These are phyloP conservation scores for Anableps anableps DNA, from an alignment of 2,797 vertebrate genomes.

Conservation along the genomic window DNA sequence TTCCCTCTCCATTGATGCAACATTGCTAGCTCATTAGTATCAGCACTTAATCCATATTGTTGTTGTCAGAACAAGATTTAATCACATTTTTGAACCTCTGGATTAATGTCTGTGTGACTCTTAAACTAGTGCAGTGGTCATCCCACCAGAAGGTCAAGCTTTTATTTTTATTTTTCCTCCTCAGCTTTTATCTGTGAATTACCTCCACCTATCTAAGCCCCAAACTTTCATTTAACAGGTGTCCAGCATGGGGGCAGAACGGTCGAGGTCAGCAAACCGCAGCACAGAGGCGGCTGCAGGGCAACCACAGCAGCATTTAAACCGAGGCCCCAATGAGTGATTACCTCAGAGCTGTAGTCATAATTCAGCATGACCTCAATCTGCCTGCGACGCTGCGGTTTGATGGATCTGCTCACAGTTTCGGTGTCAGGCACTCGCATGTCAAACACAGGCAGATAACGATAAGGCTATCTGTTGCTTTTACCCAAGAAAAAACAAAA, in stretches of 20 bases:
- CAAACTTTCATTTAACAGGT: constrained; percentile 68
- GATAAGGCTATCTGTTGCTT: constrained; percentile 73
- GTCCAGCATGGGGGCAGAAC: constrained; percentile 61
- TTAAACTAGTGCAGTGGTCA: constrained; percentile 29
- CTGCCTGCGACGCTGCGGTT: constrained; percentile 75
- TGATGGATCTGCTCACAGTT: constrained; percentile 83
- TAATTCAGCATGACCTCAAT: constrained; percentile 88
- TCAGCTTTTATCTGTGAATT: constrained; percentile 67
- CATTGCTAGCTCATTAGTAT: constrained; percentile 37
- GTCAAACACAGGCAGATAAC: constrained; percentile 78
- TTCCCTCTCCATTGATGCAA: constrained; percentile 28
- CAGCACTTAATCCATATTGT: constrained; percentile 38
- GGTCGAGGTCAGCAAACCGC: constrained; percentile 76
- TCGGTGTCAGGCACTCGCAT: constrained; percentile 71
- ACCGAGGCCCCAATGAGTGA: constrained; percentile 81
- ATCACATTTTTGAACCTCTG: constrained; percentile 30
- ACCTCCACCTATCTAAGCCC: constrained; percentile 62
- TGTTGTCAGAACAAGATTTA: constrained; percentile 52
- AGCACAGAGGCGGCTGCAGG: constrained; percentile 52
- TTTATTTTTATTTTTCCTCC: constrained; percentile 9
- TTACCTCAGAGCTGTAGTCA: constrained; percentile 81
- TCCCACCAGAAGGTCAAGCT: constrained; percentile 69
- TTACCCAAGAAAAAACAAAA: constrained; percentile 49
- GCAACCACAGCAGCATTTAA: constrained; percentile 69
- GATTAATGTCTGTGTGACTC: constrained; percentile 29